Conservation (phyloP, 2,888 invertebrate genomes). For the Lycia hirtaria region DNA sequence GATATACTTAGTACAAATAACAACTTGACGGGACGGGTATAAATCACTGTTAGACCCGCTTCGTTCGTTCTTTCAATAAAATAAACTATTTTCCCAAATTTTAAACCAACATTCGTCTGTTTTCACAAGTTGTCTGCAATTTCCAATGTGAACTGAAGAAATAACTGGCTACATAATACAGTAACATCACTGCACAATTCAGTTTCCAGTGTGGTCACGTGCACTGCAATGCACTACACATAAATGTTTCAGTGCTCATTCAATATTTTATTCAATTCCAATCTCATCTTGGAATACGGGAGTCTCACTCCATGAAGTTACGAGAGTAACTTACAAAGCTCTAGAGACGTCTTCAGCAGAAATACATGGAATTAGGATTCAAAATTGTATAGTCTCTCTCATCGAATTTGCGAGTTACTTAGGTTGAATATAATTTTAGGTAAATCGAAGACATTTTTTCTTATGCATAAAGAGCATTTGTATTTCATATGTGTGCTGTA, state of each 20-base stretch:
- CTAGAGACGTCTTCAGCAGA: slow-evolving; percentile 28
- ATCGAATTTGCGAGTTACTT: slow-evolving; percentile 16
- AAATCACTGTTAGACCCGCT: no score
- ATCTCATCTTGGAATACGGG: slow-evolving; percentile 40
- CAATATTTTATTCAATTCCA: slow-evolving; percentile 46
- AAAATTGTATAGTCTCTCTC: slow-evolving; percentile 26
- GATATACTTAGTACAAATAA: no score
- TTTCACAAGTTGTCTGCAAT: slow-evolving; percentile 13
- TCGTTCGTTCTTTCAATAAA: no score
- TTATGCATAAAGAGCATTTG: no score
- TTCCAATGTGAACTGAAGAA: slow-evolving; percentile 39
- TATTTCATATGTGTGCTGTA: no score
- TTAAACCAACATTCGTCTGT: neutral
- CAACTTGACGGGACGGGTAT: no score
- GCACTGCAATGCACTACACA: slow-evolving; percentile 35
- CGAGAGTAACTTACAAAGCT: slow-evolving; percentile 36
- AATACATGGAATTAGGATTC: slow-evolving; percentile 30
- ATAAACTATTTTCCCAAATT: no score
- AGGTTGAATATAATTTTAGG: neutral
- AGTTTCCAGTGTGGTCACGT: slow-evolving; percentile 38
- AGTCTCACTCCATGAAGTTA: slow-evolving; percentile 37
- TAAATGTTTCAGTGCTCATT: slow-evolving; percentile 42
- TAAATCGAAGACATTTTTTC: neutral
- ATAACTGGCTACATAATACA: slow-evolving; percentile 34
- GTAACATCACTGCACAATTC: slow-evolving; percentile 30